Evolutionary conservation across 2,113 vertebrate genomes (phyloP).

Genomic region (Scytalopus superciliaris): DNA sequence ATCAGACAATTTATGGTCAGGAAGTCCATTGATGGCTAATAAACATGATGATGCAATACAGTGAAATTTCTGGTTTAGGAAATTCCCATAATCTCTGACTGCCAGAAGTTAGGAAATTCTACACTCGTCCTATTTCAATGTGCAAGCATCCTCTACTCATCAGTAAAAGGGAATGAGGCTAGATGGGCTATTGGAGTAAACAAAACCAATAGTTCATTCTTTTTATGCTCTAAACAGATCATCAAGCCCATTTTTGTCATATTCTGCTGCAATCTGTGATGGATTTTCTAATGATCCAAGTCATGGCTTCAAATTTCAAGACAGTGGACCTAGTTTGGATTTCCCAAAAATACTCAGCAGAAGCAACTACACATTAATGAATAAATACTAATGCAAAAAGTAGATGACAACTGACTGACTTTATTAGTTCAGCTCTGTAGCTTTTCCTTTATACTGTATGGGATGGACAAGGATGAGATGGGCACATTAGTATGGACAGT

Average conservation of each 20-base stretch:
- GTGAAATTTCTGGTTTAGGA: constrained; percentile 42
- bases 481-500: not conserved
- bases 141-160: not conserved
- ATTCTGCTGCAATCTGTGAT: not conserved
- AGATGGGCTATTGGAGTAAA: not conserved
- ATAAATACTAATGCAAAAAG: not conserved
- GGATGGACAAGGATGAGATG: not conserved
- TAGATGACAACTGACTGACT: not conserved
- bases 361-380: not conserved
- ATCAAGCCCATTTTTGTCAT: not conserved
- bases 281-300: not conserved
- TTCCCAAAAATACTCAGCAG: not conserved
- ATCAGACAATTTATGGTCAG: not conserved
- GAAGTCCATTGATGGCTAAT: not conserved
- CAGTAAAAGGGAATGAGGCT: not conserved
- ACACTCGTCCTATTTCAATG: not conserved
- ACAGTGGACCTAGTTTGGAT: not conserved
- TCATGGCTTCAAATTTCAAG: not conserved
- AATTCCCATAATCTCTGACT: not conserved
- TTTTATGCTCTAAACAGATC: not conserved
- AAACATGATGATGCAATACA: constrained; percentile 44
- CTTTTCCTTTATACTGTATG: not conserved
- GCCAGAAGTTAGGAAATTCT: constrained; percentile 27
- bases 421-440: not conserved
- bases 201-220: not conserved